phyloP scores from a whole-genome alignment of 2,113 vertebrate species.

The Ramphastos sulfuratus region DNA sequence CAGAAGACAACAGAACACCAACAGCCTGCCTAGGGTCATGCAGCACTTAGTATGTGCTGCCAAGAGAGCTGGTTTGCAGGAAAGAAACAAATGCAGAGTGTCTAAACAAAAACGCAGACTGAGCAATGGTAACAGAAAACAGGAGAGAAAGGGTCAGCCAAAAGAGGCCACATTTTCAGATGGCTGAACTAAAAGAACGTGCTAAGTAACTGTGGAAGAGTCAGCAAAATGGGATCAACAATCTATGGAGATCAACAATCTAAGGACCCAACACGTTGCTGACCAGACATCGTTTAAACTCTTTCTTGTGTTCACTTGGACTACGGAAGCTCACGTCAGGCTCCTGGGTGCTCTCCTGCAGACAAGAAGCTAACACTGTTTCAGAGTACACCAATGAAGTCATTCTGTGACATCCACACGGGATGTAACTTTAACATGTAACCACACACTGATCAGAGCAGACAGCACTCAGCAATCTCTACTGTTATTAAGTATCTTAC shows the following conservation, averaged over 20 bases:
- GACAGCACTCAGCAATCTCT: neutral
- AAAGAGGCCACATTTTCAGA: neutral
- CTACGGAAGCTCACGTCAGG: rapidly evolving
- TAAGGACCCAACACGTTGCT: rapidly evolving
- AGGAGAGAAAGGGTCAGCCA: neutral
- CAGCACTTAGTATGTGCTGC: constrained; percentile 7
- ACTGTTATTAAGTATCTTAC: neutral
- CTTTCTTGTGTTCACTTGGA: neutral
- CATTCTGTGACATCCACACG: neutral
- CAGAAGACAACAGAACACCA: constrained; percentile 13
- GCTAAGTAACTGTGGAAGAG: neutral
- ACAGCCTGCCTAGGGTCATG: neutral
- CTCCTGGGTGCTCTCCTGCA: neutral
- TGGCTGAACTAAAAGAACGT: neutral
- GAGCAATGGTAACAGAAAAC: neutral
- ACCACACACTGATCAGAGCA: neutral
- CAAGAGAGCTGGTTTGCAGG: neutral
- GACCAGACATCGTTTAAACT: neutral
- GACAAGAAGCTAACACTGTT: neutral
- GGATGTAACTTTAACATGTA: neutral
- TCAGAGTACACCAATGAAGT: neutral
- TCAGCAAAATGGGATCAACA: neutral
- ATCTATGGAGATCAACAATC: neutral
- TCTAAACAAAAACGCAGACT: neutral
- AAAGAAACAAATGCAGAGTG: neutral